Conservation (phyloP, 2,113 vertebrate genomes). For the Xenopus borealis region DNA sequence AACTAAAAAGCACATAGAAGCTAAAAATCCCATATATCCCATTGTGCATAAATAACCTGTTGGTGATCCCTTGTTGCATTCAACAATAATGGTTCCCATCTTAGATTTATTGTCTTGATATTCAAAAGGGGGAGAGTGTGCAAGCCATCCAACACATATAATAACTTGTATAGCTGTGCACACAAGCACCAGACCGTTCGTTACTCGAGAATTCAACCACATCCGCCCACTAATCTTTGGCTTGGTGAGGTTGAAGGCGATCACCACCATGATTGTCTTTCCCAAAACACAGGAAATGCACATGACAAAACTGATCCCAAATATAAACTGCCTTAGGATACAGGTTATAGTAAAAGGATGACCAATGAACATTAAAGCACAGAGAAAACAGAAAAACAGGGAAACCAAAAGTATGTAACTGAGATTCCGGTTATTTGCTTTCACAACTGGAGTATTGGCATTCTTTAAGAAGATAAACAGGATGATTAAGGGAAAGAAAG, state of each 20-base stretch:
- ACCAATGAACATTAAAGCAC: slow-evolving; percentile 19
- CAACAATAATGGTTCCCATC: background rate
- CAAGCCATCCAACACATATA: background rate
- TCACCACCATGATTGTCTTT: slow-evolving; percentile 10
- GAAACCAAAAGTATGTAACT: too few relatives aligned
- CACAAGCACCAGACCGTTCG: background rate
- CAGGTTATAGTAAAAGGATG: background rate
- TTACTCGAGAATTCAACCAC: background rate
- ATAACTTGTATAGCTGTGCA: slow-evolving; percentile 4
- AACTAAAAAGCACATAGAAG: too few relatives aligned
- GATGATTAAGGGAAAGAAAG: background rate
- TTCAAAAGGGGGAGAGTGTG: background rate
- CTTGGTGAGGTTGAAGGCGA: slow-evolving; percentile 43
- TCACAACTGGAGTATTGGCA: slow-evolving; percentile 4
- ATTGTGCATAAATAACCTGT: background rate
- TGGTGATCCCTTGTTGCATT: background rate
- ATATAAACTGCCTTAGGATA: too few relatives aligned
- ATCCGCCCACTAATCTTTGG: background rate
- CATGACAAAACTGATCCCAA: too few relatives aligned
- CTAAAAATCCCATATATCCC: too few relatives aligned
- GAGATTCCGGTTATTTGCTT: too few relatives aligned
- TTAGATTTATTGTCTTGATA: background rate
- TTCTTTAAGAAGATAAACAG: slow-evolving; percentile 10
- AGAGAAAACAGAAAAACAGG: slow-evolving; percentile 17
- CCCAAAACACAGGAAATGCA: background rate